Evolutionary conservation across 2,888 invertebrate genomes (phyloP), one percentile per base, ranked within the genome.

Genomic region (Mythimna albipuncta): DNA sequence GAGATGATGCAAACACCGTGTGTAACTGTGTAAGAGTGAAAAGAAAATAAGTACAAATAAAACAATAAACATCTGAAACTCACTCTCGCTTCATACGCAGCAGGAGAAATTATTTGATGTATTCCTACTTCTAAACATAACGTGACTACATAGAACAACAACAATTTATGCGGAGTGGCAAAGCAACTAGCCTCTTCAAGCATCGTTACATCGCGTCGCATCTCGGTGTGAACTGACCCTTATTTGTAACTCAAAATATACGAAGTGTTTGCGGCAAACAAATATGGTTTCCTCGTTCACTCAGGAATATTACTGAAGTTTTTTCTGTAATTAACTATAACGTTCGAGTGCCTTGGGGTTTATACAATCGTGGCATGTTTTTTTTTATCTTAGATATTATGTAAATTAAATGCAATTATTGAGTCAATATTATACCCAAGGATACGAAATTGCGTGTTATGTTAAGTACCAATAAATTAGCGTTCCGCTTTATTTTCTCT

Each of bases 241-340:
- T 57, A 58, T 71, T 72, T 79, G 44, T 57, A 21, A 54, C 79
- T 44, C 57, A 59, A 64, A 75, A 78, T 38, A 71, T 52, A 44
- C 35, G 21, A 71, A 58, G n/a, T 10, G 50, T 26, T 63, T 38
- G 44, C 6, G 26, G 32, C 3, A 47, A 71, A 78, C 13, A 58
- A 77, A 63, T 16, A 54, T 63, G 57, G 26, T 7, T 44, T 54
- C 1, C 13, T 57, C 47, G 13, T 6, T 50, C n/a, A 19, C 52
- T 47, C 19, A 2, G 26, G 4, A 78, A 54, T 52, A 77, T 70
- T 52, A 4, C 11, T 0, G 2, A 5, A 13, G n/a, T 54, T 76
- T 61, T 64, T 21, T n/a, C 26, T 50, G 41, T 75, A 77, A 69
- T 62, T 44, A 62, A 50, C 26, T 47, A 54, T 19, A 19, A 7